Conservation (phyloP, 2,888 invertebrate species). For the Ctenicera cuprea region DNA sequence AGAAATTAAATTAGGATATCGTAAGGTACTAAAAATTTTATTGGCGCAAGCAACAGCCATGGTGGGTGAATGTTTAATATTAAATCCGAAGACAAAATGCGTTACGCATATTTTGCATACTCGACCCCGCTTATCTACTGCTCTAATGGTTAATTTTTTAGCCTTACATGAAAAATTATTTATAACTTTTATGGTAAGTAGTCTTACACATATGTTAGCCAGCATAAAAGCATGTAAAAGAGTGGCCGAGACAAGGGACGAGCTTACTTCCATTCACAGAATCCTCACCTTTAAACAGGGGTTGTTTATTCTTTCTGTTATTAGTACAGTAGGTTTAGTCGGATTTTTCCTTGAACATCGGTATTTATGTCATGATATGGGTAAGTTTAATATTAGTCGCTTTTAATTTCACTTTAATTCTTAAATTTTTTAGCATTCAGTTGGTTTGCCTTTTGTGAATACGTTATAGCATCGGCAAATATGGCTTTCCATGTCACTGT, state of each 20-base stretch:
- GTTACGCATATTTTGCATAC: too few relatives aligned
- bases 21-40: too few relatives aligned
- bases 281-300: constrained; percentile 78
- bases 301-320: constrained; percentile 84
- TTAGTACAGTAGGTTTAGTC: constrained; percentile 88
- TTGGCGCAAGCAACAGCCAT: too few relatives aligned
- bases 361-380: constrained; percentile 90
- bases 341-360: constrained; percentile 93
- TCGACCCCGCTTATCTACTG: too few relatives aligned
- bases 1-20: too few relatives aligned
- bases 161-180: constrained; percentile 94
- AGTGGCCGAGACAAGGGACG: constrained; percentile 65
- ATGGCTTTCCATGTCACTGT: constrained; percentile 95
- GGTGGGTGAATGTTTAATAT: too few relatives aligned
- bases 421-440: constrained; percentile 86
- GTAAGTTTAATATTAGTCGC: constrained; percentile 74
- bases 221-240: constrained; percentile 77
- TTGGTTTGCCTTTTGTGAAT: constrained; percentile 95
- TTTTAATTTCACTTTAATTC: neutral
- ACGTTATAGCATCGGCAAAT: constrained; percentile 92
- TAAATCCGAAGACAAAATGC: too few relatives aligned
- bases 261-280: constrained; percentile 60
- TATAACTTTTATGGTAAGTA: constrained; percentile 91
- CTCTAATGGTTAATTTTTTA: too few relatives aligned
- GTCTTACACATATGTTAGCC: constrained; percentile 88